Percentiles rank a stretch among this genome's conserved stretches.
Conservation (phyloP, 1,140 invertebrate species). For the Ganaspis sp. region DNA sequence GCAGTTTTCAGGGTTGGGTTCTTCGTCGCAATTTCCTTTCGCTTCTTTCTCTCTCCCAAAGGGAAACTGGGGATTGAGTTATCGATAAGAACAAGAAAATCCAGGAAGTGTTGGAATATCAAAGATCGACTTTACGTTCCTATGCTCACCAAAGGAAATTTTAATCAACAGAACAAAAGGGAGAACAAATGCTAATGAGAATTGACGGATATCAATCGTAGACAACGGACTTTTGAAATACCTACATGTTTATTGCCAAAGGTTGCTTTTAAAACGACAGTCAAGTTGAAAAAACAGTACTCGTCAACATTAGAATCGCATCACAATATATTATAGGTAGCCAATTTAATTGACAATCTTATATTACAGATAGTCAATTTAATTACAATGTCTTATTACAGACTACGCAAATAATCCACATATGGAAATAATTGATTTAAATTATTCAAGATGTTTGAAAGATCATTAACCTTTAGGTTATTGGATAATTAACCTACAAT, state of each 20-base stretch:
- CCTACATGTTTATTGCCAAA: too few relatives aligned
- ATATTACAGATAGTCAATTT: too few relatives aligned
- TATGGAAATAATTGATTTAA: too few relatives aligned
- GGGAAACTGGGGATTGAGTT: constrained; percentile 18
- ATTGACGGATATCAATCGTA: too few relatives aligned
- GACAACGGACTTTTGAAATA: too few relatives aligned
- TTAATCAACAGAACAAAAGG: neutral
- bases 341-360: too few relatives aligned
- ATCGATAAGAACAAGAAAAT: constrained; percentile 14
- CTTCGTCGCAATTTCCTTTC: constrained; percentile 17
- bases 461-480: neutral
- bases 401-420: too few relatives aligned
- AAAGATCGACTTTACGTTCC: constrained; percentile 15
- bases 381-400: too few relatives aligned
- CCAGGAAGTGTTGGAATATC: neutral
- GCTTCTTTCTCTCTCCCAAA: constrained; percentile 14
- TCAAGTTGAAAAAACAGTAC: too few relatives aligned
- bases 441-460: neutral
- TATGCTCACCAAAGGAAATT: neutral
- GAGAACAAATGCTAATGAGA: neutral
- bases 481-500: neutral
- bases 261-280: too few relatives aligned
- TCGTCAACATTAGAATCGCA: too few relatives aligned
- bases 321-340: too few relatives aligned
- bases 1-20: constrained; percentile 31